Conservation (phyloP, 2,888 invertebrate genomes). For the Tenthredo amoena region DNA sequence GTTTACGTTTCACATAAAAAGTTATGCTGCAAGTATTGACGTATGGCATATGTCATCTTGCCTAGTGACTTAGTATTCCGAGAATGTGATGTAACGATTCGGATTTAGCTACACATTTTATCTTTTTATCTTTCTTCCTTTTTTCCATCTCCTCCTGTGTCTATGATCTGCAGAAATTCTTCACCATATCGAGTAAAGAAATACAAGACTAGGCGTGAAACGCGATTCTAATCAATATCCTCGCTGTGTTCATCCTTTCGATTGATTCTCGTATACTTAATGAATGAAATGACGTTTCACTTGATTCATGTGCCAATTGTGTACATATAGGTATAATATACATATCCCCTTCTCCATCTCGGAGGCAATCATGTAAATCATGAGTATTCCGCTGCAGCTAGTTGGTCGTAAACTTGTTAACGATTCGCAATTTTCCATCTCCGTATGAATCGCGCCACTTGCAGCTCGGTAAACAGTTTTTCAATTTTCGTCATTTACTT, state of each 20-base stretch:
- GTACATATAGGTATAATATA: background rate
- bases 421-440: constrained; percentile 10
- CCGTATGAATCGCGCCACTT: background rate
- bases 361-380: background rate
- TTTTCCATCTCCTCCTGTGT: background rate
- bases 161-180: background rate
- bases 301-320: background rate
- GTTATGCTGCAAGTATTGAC: constrained; percentile 21
- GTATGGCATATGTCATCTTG: constrained; percentile 5
- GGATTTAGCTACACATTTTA: constrained; percentile 7
- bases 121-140: background rate
- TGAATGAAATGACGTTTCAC: constrained; percentile 13
- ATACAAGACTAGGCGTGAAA: background rate
- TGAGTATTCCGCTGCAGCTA: background rate
- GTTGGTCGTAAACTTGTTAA: constrained; percentile 7
- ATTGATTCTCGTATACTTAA: background rate
- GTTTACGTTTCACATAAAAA: constrained; percentile 41
- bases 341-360: background rate
- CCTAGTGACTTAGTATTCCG: constrained; percentile 26
- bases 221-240: constrained; percentile 32
- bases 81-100: constrained; percentile 34
- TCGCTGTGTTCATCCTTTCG: background rate
- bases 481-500: background rate
- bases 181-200: background rate
- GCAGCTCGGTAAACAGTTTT: background rate